A percentile compares a stretch with the other conserved stretches of the same genome.
These are phyloP conservation scores for Malurus alboscapulatus DNA, from an alignment of 2,113 vertebrate species.

Conservation along the genomic window DNA sequence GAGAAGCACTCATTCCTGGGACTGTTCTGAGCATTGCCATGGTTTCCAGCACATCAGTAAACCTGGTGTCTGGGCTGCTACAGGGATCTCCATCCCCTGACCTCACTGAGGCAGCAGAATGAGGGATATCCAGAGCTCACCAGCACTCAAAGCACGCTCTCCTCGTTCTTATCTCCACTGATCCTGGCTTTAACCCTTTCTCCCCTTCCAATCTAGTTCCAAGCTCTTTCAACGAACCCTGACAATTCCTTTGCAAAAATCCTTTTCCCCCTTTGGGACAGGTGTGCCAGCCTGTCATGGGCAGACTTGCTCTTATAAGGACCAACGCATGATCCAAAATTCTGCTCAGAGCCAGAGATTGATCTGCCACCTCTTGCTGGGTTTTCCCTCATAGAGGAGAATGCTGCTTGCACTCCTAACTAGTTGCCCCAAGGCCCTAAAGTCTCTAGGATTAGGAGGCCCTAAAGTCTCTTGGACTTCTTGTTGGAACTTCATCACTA, in stretches of 20 bases:
- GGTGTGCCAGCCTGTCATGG: background rate
- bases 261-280: background rate
- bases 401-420: background rate
- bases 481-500: background rate
- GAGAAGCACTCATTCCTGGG: background rate
- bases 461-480: background rate
- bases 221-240: background rate
- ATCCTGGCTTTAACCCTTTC: background rate
- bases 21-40: rapidly evolving
- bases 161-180: background rate
- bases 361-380: background rate
- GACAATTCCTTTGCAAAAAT: background rate
- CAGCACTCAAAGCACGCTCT: background rate
- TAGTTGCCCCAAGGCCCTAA: background rate
- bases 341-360: background rate
- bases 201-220: background rate
- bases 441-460: background rate
- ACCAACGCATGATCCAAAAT: background rate
- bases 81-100: background rate
- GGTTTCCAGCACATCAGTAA: background rate
- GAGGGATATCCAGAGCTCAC: background rate
- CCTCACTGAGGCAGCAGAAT: background rate
- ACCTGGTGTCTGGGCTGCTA: background rate
- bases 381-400: background rate
- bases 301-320: no score